Base-by-base conservation (phyloP, 2,113 vertebrate genomes). In the Melanostigma gelatinosum region DNA sequence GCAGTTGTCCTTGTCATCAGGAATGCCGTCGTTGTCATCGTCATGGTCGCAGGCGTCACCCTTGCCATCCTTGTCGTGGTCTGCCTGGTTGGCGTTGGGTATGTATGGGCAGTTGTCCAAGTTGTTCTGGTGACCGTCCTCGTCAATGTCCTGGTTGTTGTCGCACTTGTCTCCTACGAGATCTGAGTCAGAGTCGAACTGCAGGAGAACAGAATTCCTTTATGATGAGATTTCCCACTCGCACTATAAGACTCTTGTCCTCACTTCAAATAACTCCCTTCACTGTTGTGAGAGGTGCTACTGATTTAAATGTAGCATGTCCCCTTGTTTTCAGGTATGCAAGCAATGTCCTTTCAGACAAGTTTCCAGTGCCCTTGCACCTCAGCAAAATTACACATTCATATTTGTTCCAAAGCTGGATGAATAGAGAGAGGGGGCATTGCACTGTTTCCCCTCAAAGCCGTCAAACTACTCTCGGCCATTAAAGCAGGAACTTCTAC, bases 31-130 rank as follows among this genome's bases (percentile, higher is more conserved):
- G 6, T 99, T 99, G 91, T 99, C 98, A n/a, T 99, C 98, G n/a
- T 99, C 98, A 0, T 98, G 96, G 92, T 99, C 98, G 52, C 98
- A 99, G 83, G 96, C 98, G 9, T 99, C 98, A 40, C 98, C 98
- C 92, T 98, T 99, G 86, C 98, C 98, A 29, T 99, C 98, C 79
- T 99, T 99, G 85, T 99, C 98, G 0, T 99, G 98, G 88, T 99
- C 98, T 2, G 94, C 98, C 92, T 99, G 98, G 94, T 99, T 99
- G 75, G 98, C 95, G 32, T 99, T 99, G 40, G 98, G 88, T 78
- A 99, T 97, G 54, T 99, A 99, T n/a, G 98, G 98, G 68, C 98
- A 99, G 89, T 99, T 99, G 95, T 99, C 98, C 90, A 99, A 94
- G 77, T 99, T 99, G 94, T 99, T 99, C 93, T 99, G 98, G 93